Evolutionary conservation across 2,888 invertebrate genomes (phyloP).

Genomic region (Geotrupes spiniger): DNA sequence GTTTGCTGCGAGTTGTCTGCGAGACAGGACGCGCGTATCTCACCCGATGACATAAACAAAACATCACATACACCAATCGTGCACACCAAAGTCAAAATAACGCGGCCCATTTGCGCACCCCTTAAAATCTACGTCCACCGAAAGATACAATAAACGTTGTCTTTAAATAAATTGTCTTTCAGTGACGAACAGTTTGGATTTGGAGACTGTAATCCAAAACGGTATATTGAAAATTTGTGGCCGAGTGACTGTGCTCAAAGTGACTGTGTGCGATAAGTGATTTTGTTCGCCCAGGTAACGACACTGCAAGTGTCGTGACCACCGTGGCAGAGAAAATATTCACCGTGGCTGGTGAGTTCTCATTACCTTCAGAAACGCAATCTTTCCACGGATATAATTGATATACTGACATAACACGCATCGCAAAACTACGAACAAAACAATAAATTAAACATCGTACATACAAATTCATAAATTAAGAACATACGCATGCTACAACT

Average conservation of each 20-base stretch:
- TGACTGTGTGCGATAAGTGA: slow-evolving; percentile 8
- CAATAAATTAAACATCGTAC: background rate
- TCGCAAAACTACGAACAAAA: too few relatives aligned
- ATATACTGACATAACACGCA: too few relatives aligned
- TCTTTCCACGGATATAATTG: background rate
- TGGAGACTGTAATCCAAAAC: background rate
- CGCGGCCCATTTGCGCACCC: background rate
- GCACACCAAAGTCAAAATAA: slow-evolving; percentile 1
- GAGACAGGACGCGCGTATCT: slow-evolving; percentile 23
- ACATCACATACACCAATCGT: slow-evolving; percentile 6
- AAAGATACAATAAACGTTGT: background rate
- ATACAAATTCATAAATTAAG: too few relatives aligned
- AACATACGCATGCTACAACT: too few relatives aligned
- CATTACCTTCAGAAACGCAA: background rate
- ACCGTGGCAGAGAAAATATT: slow-evolving; percentile 33
- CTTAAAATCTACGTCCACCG: background rate
- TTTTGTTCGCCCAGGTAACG: slow-evolving; percentile 34
- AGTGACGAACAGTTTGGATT: background rate
- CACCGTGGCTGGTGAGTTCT: slow-evolving; percentile 45
- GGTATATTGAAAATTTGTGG: background rate
- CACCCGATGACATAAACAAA: slow-evolving; percentile 19
- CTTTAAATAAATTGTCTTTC: slow-evolving; percentile 3
- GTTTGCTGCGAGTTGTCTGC: slow-evolving; percentile 39
- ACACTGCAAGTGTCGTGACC: slow-evolving; percentile 37
- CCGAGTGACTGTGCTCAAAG: slow-evolving; percentile 16